Base-by-base conservation (phyloP, 2,797 vertebrate genomes). In the Cyclopterus lumpus region DNA sequence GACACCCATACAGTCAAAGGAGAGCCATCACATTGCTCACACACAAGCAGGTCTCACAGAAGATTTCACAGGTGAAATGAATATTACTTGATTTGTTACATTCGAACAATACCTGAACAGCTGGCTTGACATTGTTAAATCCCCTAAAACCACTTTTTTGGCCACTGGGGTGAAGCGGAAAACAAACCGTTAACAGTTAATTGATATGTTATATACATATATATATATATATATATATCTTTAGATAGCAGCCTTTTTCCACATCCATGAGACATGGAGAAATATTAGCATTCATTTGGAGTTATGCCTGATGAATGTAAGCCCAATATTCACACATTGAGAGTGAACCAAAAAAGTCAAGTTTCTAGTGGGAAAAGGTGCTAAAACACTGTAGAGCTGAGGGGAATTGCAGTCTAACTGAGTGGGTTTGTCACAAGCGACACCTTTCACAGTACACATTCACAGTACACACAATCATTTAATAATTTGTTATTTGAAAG, bases 21-120 rank as follows among this genome's bases (percentile, higher is more conserved):
- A 63, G 69, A 86, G 63, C 71, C 84, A 64, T 77, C 77, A 82
- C 66, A 70, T 58, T 51, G 36, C 51, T 71, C 30, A 34, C 55
- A 78, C 57, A 67, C 49, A 38, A 28, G 49, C 44, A 73, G 68
- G 55, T 46, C 51, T 71, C 44, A 76, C 54, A 48, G 67, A 79
- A 12, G 28, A 85, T 58, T 79, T 79, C 26, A 48, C n/a, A 54
- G 42, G 6, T 62, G 66, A 73, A 65, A 63, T 66, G 16, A 63
- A 24, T 63, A 67, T 63, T 44, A 44, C 63, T 48, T 76, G 24
- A 73, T 69, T 71, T 76, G 18, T 38, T 53, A 51, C 51, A 62
- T 51, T n/a, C 9, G 46, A 75, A 44, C 28, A 32, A 22, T n/a
- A 57, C 20, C 42, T 51, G 60, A 32, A 74, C 63, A 59, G 44